Percentiles rank a stretch among this genome's conserved stretches.
These are phyloP conservation scores for Zophobas morio DNA, from an alignment of 1,140 invertebrate species.

Conservation along the genomic window DNA sequence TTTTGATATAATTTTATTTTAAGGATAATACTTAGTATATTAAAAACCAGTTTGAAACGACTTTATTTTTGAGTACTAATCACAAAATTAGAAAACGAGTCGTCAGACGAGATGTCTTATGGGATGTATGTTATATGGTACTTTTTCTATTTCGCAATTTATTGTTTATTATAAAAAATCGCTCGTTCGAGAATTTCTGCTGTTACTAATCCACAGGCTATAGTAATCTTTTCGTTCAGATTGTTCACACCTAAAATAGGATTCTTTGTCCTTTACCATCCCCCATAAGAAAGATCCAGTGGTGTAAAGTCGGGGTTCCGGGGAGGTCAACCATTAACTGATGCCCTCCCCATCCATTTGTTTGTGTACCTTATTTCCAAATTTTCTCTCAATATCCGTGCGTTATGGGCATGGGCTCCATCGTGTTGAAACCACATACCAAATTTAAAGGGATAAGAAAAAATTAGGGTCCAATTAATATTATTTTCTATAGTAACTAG, in stretches of 20 bases:
- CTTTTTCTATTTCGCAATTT: not conserved
- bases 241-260: not conserved
- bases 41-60: no score
- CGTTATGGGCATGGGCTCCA: no score
- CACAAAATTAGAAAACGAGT: no score
- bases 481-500: no score
- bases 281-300: slow-evolving; percentile 11
- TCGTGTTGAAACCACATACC: no score
- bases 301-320: slow-evolving; percentile 7
- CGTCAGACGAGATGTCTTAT: no score
- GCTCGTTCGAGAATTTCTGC: not conserved
- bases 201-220: not conserved
- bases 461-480: no score
- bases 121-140: not conserved
- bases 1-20: no score
- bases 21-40: no score
- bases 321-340: not conserved
- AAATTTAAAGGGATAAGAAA: no score
- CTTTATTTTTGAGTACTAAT: no score
- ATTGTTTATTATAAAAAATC: not conserved
- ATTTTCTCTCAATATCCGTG: not conserved
- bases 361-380: not conserved
- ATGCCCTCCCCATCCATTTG: not conserved
- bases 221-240: not conserved
- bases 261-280: not conserved